These are phyloP conservation scores for Sarcophilus harrisii DNA, from an alignment of 2,797 vertebrate species.

Conservation along the genomic window DNA sequence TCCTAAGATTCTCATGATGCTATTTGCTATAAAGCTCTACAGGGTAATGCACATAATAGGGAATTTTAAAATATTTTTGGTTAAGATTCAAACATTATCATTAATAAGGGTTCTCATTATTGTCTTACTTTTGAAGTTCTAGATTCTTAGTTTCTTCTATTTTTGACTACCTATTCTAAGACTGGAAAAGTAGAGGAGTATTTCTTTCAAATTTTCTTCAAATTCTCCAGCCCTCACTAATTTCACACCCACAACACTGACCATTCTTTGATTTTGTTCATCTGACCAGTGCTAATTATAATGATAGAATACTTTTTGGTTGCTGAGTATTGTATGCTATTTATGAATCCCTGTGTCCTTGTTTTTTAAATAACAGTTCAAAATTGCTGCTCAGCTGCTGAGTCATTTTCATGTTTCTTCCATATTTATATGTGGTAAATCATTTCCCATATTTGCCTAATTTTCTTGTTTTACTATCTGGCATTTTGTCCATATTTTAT, in stretches of 20 bases:
- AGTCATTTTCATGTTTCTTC: slow-evolving; percentile 58
- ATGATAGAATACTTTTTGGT: slow-evolving; percentile 15
- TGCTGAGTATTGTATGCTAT: slow-evolving; percentile 25
- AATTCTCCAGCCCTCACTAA: neutral
- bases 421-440: neutral
- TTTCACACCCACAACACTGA: neutral
- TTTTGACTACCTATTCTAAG: neutral
- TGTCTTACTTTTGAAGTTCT: neutral
- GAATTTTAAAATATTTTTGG: neutral
- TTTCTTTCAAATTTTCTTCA: slow-evolving; percentile 3
- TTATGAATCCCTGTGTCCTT: slow-evolving; percentile 28
- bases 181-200: neutral
- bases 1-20: neutral
- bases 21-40: neutral
- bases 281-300: slow-evolving; percentile 7
- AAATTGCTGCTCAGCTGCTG: slow-evolving; percentile 14
- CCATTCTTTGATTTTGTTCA: neutral
- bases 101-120: neutral
- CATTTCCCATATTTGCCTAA: slow-evolving; percentile 57
- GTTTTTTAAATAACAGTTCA: neutral
- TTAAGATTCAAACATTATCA: neutral
- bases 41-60: neutral
- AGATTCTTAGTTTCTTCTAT: neutral
- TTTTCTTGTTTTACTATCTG: neutral
- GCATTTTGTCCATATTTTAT: slow-evolving; percentile 49